phyloP scores from a whole-genome alignment of 2,888 invertebrate genomes.

The Dyspetes luteomarginatus region DNA sequence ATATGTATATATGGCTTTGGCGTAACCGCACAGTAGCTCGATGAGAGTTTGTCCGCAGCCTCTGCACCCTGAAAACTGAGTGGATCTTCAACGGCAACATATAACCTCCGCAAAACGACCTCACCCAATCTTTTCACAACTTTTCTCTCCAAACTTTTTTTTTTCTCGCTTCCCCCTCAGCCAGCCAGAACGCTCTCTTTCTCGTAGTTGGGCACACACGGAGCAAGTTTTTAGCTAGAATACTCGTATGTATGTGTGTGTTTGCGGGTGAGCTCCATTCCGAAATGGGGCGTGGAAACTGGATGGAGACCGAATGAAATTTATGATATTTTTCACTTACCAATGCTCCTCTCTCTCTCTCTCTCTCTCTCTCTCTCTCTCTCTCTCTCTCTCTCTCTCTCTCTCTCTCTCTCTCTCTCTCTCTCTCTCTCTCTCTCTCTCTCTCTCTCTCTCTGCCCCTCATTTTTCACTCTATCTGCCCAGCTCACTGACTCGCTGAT shows the following conservation, averaged over 20 bases:
- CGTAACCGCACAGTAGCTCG: slow-evolving; percentile 43
- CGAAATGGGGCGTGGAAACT: slow-evolving; percentile 36
- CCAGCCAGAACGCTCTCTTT: slow-evolving; percentile 14
- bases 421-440: background rate
- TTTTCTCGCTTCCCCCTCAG: slow-evolving; percentile 18
- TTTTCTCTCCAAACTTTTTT: slow-evolving; percentile 53
- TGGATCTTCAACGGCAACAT: slow-evolving; percentile 46
- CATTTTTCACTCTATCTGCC: background rate
- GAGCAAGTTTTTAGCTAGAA: slow-evolving; percentile 54
- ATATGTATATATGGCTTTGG: slow-evolving; percentile 38
- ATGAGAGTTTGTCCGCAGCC: slow-evolving; percentile 43
- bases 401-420: background rate
- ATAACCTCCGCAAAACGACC: slow-evolving; percentile 56
- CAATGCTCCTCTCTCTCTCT: slow-evolving; percentile 37
- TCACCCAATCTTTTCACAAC: slow-evolving; percentile 61
- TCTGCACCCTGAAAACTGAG: slow-evolving; percentile 22
- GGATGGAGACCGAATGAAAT: slow-evolving; percentile 61
- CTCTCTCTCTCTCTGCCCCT: background rate
- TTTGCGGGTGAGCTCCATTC: slow-evolving; percentile 8
- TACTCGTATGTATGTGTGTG: slow-evolving; percentile 14
- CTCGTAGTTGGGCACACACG: background rate
- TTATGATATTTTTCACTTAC: slow-evolving; percentile 68
- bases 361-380: slow-evolving; percentile 33
- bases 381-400: background rate
- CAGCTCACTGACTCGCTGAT: no score